These are phyloP conservation scores for Pelobates fuscus DNA, from an alignment of 2,113 vertebrate species.

Conservation along the genomic window DNA sequence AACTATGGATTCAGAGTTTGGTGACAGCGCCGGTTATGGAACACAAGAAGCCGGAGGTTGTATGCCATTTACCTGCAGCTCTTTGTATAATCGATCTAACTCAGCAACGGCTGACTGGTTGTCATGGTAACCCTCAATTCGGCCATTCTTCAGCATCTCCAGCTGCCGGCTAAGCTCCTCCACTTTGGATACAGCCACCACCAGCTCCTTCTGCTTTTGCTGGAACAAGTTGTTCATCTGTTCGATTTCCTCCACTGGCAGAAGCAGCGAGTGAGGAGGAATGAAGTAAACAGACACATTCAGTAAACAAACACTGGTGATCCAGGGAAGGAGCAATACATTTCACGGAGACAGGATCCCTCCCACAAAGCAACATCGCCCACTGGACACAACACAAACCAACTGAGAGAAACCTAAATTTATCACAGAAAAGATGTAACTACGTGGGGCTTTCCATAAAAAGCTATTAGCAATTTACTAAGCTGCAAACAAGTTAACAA, in stretches of 20 bases:
- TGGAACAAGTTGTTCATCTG: constrained; percentile 98
- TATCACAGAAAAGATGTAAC: no score
- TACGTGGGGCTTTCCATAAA: no score
- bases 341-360: not conserved
- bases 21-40: no score
- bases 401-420: no score
- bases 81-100: constrained; percentile 92
- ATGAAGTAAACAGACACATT: not conserved
- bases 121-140: constrained; percentile 85
- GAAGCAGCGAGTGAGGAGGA: constrained; percentile 50
- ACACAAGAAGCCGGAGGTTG: no score
- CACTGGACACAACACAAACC: no score
- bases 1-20: no score
- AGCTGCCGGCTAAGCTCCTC: constrained; percentile 93
- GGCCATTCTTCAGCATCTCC: constrained; percentile 91
- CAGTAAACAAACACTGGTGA: not conserved
- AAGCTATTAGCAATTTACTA: no score
- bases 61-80: constrained; percentile 82
- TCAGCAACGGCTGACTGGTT: constrained; percentile 89
- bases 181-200: constrained; percentile 87
- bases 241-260: constrained; percentile 93
- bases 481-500: no score
- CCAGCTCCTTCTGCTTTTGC: constrained; percentile 93
- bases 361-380: no score
- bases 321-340: not conserved